Percentiles rank a stretch among this genome's conserved stretches.
phyloP scores from a whole-genome alignment of 1,140 invertebrate species.

The Papilio glaucus region DNA sequence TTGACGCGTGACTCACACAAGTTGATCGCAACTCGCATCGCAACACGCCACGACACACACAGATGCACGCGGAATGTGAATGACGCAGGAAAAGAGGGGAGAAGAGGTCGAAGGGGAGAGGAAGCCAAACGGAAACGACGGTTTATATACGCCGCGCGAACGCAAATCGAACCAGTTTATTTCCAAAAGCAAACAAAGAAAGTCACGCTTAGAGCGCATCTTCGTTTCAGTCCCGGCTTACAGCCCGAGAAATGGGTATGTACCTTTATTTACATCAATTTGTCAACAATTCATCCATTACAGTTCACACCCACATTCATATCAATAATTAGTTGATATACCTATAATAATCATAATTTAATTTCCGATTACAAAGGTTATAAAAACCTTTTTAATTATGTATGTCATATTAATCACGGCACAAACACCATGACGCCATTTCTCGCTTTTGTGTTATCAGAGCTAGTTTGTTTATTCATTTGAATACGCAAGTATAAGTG shows the following conservation, averaged over 20 bases:
- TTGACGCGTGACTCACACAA: slow-evolving; percentile 51
- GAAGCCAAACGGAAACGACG: slow-evolving; percentile 46
- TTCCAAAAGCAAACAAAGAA: slow-evolving; percentile 67
- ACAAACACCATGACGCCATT: slow-evolving; percentile 9
- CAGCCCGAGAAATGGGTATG: slow-evolving; percentile 71
- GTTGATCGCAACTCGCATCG: too few relatives aligned
- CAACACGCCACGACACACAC: slow-evolving; percentile 35
- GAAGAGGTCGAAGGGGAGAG: slow-evolving; percentile 42
- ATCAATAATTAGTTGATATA: neutral
- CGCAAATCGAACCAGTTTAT: slow-evolving; percentile 63
- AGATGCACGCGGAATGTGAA: slow-evolving; percentile 41
- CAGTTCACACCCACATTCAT: neutral
- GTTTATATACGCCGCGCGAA: slow-evolving; percentile 72
- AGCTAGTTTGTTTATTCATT: neutral
- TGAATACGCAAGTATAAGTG: too few relatives aligned
- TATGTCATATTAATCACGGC: too few relatives aligned
- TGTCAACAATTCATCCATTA: slow-evolving; percentile 17
- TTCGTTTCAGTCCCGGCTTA: slow-evolving; percentile 46
- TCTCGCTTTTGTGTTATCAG: neutral
- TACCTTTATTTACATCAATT: slow-evolving; percentile 46
- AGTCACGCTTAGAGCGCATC: slow-evolving; percentile 50
- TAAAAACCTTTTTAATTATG: too few relatives aligned
- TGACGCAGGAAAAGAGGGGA: slow-evolving; percentile 56
- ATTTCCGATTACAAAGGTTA: too few relatives aligned
- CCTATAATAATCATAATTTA: too few relatives aligned